phyloP scores from a whole-genome alignment of 2,113 vertebrate genomes.

The Hypomesus transpacificus region DNA sequence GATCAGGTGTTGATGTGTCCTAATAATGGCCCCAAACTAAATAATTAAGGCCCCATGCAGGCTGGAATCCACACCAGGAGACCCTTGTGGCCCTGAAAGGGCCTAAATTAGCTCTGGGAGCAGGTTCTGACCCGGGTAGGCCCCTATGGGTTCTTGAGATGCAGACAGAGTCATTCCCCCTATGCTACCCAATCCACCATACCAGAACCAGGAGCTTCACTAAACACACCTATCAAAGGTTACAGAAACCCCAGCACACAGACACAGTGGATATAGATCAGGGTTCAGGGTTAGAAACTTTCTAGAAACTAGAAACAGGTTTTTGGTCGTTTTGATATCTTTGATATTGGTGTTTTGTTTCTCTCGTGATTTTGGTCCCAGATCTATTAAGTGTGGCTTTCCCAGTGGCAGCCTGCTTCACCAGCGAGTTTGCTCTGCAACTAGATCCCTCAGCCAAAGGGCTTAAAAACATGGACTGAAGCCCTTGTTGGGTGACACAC shows the following conservation, averaged over 20 bases:
- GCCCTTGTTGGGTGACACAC: constrained; percentile 51
- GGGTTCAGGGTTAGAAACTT: neutral
- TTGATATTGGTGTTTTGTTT: constrained; percentile 8
- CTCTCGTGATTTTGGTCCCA: constrained; percentile 33
- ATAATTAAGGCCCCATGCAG: constrained; percentile 58
- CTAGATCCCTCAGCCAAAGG: constrained; percentile 44
- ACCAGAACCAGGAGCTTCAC: constrained; percentile 20
- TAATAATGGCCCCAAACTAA: constrained; percentile 51
- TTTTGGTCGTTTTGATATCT: no score
- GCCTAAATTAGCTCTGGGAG: constrained; percentile 38
- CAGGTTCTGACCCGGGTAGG: constrained; percentile 23
- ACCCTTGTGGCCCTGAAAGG: constrained; percentile 39
- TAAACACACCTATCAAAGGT: constrained; percentile 21
- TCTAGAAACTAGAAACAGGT: no score
- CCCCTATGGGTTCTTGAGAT: constrained; percentile 3
- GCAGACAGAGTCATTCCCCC: constrained; percentile 23
- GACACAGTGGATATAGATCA: constrained; percentile 3
- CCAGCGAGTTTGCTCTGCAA: constrained; percentile 60
- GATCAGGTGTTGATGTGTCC: constrained; percentile 48
- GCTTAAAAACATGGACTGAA: constrained; percentile 55
- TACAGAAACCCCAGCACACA: neutral
- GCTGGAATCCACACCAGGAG: constrained; percentile 61
- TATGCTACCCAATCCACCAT: constrained; percentile 34
- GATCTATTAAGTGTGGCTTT: constrained; percentile 22
- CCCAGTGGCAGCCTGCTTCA: neutral